These are phyloP conservation scores for Meandrusa payeni DNA, from an alignment of 2,888 invertebrate genomes.

Conservation along the genomic window DNA sequence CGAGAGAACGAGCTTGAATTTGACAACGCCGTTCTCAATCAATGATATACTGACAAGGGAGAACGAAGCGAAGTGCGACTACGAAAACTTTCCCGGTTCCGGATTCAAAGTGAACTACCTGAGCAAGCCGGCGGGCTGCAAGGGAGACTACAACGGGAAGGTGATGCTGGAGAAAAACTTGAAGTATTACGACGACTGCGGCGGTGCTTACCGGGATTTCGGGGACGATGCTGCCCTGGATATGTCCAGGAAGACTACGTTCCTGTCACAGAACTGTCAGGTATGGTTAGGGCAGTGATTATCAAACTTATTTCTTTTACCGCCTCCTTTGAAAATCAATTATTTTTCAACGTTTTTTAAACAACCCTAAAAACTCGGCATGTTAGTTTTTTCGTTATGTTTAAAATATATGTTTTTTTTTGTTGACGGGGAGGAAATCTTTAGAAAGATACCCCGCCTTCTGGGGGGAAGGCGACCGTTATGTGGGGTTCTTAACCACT, in stretches of 20 bases:
- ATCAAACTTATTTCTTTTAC: too few species aligned
- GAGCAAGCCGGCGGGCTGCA: constrained; percentile 46
- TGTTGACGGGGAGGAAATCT: too few species aligned
- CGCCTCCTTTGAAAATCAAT: too few species aligned
- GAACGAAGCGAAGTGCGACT: constrained; percentile 66
- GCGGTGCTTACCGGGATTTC: constrained; percentile 55
- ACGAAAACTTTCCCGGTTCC: constrained; percentile 57
- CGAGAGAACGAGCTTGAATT: constrained; percentile 64
- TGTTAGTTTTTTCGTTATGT: too few species aligned
- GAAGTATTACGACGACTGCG: constrained; percentile 68
- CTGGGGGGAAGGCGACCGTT: too few species aligned
- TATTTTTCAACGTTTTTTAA: too few species aligned
- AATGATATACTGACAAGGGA: constrained; percentile 86
- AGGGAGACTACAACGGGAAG: constrained; percentile 57
- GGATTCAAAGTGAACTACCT: constrained; percentile 62
- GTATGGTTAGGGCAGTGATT: too few species aligned
- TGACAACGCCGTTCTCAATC: constrained; percentile 86
- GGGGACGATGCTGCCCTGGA: constrained; percentile 69
- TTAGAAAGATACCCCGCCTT: too few species aligned
- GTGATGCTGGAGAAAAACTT: constrained; percentile 60
- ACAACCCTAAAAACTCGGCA: too few species aligned
- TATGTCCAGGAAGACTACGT: constrained; percentile 72
- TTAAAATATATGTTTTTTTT: too few species aligned
- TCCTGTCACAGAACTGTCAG: constrained; percentile 73
- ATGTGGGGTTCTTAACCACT: too few species aligned